Evolutionary conservation across 2,888 invertebrate genomes (phyloP), one percentile per base, ranked within the genome.

Genomic region (Agonopterix heracliana): DNA sequence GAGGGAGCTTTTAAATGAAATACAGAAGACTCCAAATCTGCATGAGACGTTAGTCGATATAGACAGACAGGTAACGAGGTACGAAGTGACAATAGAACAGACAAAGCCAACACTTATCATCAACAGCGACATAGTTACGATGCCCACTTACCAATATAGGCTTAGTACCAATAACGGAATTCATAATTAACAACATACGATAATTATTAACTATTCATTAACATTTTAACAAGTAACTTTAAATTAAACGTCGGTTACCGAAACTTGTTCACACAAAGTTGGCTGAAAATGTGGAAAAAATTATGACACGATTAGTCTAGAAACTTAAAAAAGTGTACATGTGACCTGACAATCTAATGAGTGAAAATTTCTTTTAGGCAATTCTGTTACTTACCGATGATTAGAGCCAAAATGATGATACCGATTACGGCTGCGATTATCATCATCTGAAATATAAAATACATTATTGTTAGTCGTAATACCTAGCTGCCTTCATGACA

Each of bases 341-440:
- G 46, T 56, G 46, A 51, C 45, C 13, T 49, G 52, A 49, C 44
- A 50, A 44, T 44, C 9, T 42, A 36, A 40, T 46, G 42, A 40
- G 44, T 10, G 13, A 10, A n/a, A 12, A 41, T 12, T 2, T 11
- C 9, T 14, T 11, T 34, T 12, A 35, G 34, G 7, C 40, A 14
- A 46, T 34, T 40, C 5, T 13, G 44, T 14, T 13, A 78, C 95
- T 94, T 90, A 97, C 97, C 95, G 80, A 96, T 95, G 78, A 97
- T 96, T 76, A 97, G 94, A 71, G 94, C 95, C 78, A 96, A 86
- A 77, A 96, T 92, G 68, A 95, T 91, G 68, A 94, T 91, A 56
- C 94, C 95, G 81, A 96, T 95, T 47, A 95, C 92, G 58, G 96
- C 96, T 84, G 96, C 93, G 64, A 96, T 95, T 68, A 96, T 95